Percentiles rank a stretch among this genome's conserved stretches.
phyloP scores from a whole-genome alignment of 2,113 vertebrate species.

The Leptocoma aspasia region DNA sequence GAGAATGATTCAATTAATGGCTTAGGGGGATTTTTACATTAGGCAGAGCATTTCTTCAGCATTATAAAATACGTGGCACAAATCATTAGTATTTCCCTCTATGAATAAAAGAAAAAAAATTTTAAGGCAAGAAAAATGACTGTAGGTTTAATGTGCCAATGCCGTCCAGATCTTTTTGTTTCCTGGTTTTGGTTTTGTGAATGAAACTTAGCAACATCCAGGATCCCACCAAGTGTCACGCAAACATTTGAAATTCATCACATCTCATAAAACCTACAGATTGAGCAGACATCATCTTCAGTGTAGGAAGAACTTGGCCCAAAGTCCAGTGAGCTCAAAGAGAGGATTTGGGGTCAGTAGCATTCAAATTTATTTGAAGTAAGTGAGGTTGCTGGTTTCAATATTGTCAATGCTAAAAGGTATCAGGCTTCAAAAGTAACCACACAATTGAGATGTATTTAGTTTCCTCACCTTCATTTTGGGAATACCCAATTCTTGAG shows the following conservation, averaged over 20 bases:
- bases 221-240: neutral
- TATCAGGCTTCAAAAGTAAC: neutral
- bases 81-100: neutral
- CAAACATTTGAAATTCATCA: neutral
- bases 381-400: neutral
- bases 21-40: slow-evolving; percentile 13
- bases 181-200: neutral
- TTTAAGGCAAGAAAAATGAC: neutral
- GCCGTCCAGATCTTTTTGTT: neutral
- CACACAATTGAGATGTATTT: neutral
- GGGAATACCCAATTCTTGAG: neutral
- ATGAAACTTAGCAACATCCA: neutral
- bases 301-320: neutral
- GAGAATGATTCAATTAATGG: slow-evolving; percentile 13
- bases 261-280: neutral
- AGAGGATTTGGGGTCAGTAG: neutral
- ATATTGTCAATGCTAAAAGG: neutral
- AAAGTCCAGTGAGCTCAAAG: neutral
- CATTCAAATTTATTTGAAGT: neutral
- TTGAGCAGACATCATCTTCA: neutral
- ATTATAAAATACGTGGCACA: slow-evolving; percentile 35
- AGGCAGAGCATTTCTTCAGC: slow-evolving; percentile 22
- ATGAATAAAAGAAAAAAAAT: slow-evolving; percentile 34
- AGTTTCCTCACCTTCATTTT: neutral
- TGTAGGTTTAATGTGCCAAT: neutral